Evolutionary conservation across 2,888 invertebrate species (phyloP), one percentile per base, ranked within the genome.

Genomic region (Gastrophysa polygoni): DNA sequence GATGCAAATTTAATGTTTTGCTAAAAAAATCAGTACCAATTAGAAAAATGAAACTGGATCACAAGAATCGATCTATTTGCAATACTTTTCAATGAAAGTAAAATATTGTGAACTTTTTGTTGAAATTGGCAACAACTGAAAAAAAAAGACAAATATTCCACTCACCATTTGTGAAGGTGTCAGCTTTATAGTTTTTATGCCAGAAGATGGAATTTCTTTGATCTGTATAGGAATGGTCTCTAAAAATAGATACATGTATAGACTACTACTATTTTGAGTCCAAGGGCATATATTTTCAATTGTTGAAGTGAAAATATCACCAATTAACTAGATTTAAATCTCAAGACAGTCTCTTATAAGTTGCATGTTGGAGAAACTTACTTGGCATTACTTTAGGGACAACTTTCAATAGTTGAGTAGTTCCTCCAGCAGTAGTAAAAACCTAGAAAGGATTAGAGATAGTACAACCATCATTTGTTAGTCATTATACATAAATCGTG

Each of bases 131-230:
- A 16, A 11, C 16, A 48, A 8, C n/a, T 43, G 47, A 54, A 43
- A 21, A 21, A 54, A 1, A 34, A 16, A 43, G 20, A 6, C 6
- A 20, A 24, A 14, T 14, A 17, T 21, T 16, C n/a, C 11, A 32
- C n/a, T 73, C 78, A 85, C 85, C 83, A 85, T 81, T 81, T 85
- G 85, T 71, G 83, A 79, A 28, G 83, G 81, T 29, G 84, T 83
- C 66, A 85, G 75, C 69, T 83, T 83, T 74, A 85, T 84, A 21
- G 84, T 84, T 77, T 84, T 85, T 64, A 84, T 81, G 60, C 81
- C 83, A 70, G 83, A 14, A 70, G 83, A 14, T 38, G 38, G 80
- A 78, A 87, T 84, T 63, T 86, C 82, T 76, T 83, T 75, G 73
- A 85, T 82, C 78, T 85, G 85, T 67, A 83, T 75, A 57, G 83